Conservation (phyloP, 2,113 vertebrate genomes). For the Sylvietta virens region DNA sequence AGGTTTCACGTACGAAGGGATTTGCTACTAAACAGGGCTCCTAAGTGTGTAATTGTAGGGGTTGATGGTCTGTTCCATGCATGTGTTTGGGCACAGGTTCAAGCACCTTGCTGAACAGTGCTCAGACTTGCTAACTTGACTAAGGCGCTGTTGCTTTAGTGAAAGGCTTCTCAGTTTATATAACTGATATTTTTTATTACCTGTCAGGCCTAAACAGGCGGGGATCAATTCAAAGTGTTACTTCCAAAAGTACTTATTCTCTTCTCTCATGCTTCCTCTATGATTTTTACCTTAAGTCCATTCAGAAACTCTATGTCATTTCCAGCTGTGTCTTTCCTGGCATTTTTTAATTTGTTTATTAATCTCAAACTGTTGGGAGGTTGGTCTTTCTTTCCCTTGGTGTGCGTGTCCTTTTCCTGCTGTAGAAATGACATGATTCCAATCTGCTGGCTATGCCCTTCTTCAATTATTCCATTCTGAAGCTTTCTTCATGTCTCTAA, state of each 20-base stretch:
- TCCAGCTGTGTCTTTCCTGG: not conserved
- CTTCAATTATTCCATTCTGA: conserved; percentile 5
- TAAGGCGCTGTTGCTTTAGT: not conserved
- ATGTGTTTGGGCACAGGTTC: not conserved
- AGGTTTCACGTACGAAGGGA: not conserved
- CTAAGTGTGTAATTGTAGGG: not conserved
- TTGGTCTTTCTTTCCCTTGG: not conserved
- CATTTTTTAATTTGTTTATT: not conserved
- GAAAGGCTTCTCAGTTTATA: not conserved
- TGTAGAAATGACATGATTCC: not conserved
- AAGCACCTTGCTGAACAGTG: not conserved
- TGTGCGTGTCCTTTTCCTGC: not conserved
- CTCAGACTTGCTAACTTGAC: not conserved
- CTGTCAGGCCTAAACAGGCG: not conserved
- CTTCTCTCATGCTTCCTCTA: not conserved
- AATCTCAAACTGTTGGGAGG: not conserved
- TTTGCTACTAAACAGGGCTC: not conserved
- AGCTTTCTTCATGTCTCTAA: not conserved
- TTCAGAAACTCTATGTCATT: not conserved
- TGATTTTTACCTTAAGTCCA: not conserved
- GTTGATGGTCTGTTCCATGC: not conserved
- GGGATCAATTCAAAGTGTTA: not conserved
- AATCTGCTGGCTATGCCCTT: not conserved
- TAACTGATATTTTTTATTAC: not conserved
- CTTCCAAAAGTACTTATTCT: not conserved